Evolutionary conservation across 64 coral and sea anemone genomes (phyloP).

Genomic region (Dendrophyllia cribrosa): DNA sequence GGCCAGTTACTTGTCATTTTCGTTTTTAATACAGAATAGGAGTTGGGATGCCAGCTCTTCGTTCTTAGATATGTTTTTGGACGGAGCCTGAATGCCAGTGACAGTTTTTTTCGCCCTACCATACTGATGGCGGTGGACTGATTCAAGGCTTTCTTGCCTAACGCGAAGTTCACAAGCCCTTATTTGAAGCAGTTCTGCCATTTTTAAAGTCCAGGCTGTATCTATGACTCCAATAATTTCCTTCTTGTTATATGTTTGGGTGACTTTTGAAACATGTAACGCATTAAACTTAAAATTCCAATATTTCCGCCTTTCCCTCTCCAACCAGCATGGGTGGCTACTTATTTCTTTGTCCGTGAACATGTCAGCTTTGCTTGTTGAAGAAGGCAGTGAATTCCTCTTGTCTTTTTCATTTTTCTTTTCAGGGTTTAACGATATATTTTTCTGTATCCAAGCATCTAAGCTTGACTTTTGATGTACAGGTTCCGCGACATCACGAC

Average conservation of each 20-base stretch:
- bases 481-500: no score
- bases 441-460: neutral
- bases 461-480: neutral
- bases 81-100: no score
- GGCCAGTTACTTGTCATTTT: no score
- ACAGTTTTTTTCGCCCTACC: neutral
- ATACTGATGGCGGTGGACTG: neutral
- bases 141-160: neutral
- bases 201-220: constrained; percentile 33
- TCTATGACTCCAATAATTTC: constrained; percentile 17
- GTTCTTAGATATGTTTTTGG: no score
- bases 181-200: constrained; percentile 1
- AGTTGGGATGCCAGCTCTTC: no score
- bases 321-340: neutral
- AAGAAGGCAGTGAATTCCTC: neutral
- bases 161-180: neutral
- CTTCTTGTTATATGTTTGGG: neutral
- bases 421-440: neutral
- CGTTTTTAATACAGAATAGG: no score
- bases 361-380: neutral
- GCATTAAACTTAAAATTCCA: neutral
- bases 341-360: neutral
- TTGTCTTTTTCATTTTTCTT: neutral
- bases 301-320: constrained; percentile 11
- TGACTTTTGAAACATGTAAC: constrained; percentile 1